Evolutionary conservation across 2,797 vertebrate species (phyloP).

Genomic region (Pangasius krempfi): DNA sequence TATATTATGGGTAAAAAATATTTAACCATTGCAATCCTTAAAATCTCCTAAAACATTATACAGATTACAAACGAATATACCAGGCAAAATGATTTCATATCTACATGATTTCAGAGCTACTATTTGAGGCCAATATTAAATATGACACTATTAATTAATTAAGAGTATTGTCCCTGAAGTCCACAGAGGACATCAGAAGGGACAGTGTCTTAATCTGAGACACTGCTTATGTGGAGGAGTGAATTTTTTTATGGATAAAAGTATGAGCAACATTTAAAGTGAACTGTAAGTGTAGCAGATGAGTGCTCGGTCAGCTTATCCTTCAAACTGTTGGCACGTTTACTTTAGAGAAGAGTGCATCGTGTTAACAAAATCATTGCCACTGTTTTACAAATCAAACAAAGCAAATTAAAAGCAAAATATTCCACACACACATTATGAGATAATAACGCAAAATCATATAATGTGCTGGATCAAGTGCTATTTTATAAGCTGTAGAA

Average conservation of each 20-base stretch:
- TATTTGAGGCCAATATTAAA: neutral
- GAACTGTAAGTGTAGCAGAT: neutral
- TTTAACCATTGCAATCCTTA: neutral
- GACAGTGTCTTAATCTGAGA: neutral
- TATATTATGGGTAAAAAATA: neutral
- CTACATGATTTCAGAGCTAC: neutral
- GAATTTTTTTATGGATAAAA: neutral
- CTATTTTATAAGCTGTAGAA: neutral
- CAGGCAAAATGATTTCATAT: neutral
- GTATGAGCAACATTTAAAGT: neutral
- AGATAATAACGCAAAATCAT: neutral
- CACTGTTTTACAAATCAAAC: neutral
- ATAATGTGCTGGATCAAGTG: neutral
- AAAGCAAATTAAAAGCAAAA: neutral
- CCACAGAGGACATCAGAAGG: neutral
- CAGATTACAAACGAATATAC: neutral
- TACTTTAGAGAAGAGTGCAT: neutral
- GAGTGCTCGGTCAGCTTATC: neutral
- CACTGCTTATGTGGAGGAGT: neutral
- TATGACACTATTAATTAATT: neutral
- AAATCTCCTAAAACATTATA: neutral
- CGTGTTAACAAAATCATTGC: neutral
- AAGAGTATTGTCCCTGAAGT: neutral
- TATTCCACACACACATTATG: neutral
- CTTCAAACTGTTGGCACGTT: neutral